Evolutionary conservation across 2,888 invertebrate genomes (phyloP).

Genomic region (Ditula angustiorana): DNA sequence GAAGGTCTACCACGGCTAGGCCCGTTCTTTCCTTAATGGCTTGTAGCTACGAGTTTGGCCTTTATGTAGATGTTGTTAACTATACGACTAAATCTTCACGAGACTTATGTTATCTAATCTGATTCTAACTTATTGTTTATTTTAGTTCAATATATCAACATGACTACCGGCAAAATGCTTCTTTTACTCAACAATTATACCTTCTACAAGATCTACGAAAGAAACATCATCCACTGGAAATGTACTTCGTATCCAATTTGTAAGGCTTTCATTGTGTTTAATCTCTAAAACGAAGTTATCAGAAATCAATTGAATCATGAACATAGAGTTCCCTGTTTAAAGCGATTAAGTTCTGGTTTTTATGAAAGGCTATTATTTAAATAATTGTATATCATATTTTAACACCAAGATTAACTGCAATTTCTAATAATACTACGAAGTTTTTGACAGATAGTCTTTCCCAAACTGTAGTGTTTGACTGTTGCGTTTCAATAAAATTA

Average conservation of each 20-base stretch:
- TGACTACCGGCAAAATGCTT: slow-evolving; percentile 13
- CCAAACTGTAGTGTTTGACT: too few relatives aligned
- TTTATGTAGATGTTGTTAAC: too few relatives aligned
- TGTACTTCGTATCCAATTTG: slow-evolving; percentile 49
- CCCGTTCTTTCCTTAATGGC: too few relatives aligned
- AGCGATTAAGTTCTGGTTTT: background rate
- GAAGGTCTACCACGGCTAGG: too few relatives aligned
- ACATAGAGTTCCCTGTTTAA: slow-evolving; percentile 43
- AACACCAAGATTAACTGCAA: too few relatives aligned
- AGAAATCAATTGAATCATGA: slow-evolving; percentile 48
- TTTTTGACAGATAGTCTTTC: too few relatives aligned
- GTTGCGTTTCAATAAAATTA: too few relatives aligned
- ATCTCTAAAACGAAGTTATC: slow-evolving; percentile 44
- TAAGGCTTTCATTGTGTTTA: slow-evolving; percentile 54
- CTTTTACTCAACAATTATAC: slow-evolving; percentile 18
- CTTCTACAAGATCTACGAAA: slow-evolving; percentile 42
- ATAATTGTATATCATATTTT: background rate
- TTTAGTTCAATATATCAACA: slow-evolving; percentile 26
- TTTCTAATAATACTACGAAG: too few relatives aligned
- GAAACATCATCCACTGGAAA: slow-evolving; percentile 56
- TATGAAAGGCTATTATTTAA: background rate
- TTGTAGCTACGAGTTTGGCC: too few relatives aligned
- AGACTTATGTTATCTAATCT: too few relatives aligned
- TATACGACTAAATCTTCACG: too few relatives aligned
- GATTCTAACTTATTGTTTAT: too few relatives aligned